phyloP scores from a whole-genome alignment of 2,113 vertebrate species.

The Grus americana region DNA sequence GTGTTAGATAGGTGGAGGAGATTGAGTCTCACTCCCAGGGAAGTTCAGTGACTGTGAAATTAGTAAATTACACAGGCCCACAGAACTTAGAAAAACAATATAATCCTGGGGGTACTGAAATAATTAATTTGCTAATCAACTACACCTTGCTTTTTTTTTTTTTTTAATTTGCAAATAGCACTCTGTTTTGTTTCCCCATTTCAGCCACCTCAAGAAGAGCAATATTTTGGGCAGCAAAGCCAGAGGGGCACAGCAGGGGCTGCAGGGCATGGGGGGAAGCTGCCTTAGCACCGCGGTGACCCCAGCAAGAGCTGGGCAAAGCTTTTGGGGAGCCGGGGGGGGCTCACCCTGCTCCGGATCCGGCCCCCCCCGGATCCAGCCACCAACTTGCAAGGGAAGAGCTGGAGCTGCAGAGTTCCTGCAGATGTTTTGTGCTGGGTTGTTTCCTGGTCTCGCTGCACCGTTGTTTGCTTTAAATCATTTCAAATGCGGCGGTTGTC shows the following conservation, averaged over 20 bases:
- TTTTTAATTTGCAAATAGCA: conserved; percentile 40
- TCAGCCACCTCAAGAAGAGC: conserved; percentile 28
- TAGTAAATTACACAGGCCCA: conserved; percentile 57
- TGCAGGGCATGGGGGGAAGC: background rate
- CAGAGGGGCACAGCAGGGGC: background rate
- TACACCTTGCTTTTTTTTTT: conserved; percentile 65
- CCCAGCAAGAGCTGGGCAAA: background rate
- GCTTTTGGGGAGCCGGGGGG: background rate
- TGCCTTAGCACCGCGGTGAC: rapidly evolving
- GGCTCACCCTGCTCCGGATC: background rate
- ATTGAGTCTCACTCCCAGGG: conserved; percentile 49
- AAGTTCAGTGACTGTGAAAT: conserved; percentile 78
- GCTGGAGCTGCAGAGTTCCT: background rate
- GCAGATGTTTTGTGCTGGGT: background rate
- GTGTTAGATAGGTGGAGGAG: background rate
- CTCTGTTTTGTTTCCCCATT: conserved; percentile 12
- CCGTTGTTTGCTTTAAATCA: conserved; percentile 66
- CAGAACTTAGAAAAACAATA: conserved; percentile 70
- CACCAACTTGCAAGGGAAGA: background rate
- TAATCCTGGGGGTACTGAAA: conserved; percentile 75
- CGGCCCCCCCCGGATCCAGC: background rate
- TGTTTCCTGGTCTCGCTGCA: background rate
- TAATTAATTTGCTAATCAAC: conserved; percentile 82
- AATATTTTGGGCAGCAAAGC: background rate
- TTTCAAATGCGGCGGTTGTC: conserved; percentile 53